Conservation (phyloP, 2,113 vertebrate species). For the Pachyramphus minor region DNA sequence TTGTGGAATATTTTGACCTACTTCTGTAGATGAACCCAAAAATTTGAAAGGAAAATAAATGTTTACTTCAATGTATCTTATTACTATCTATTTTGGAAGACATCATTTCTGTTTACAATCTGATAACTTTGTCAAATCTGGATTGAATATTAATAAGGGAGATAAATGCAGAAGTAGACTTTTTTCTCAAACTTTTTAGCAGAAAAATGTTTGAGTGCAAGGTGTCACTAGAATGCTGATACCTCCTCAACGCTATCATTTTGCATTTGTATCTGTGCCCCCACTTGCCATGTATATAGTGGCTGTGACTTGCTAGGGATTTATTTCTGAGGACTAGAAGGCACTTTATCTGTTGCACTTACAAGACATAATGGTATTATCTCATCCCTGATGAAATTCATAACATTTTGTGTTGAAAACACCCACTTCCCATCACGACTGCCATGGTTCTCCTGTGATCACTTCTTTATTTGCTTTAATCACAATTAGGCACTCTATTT, state of each 20-base stretch:
- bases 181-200: neutral
- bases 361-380: neutral
- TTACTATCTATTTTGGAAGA: neutral
- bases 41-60: neutral
- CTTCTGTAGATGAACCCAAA: neutral
- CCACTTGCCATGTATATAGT: too few species aligned
- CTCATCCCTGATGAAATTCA: neutral
- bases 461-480: neutral
- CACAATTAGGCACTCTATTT: neutral
- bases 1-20: conserved; percentile 23
- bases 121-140: neutral
- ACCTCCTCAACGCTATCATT: neutral
- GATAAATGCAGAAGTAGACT: neutral
- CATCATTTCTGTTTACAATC: neutral
- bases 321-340: neutral
- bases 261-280: neutral
- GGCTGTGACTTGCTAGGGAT: neutral
- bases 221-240: neutral
- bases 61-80: neutral
- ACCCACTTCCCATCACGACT: neutral
- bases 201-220: neutral
- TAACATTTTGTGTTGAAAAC: neutral
- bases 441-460: neutral
- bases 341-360: neutral
- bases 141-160: neutral